Evolutionary conservation across 2,113 vertebrate species (phyloP).

Genomic region (Bostrychus sinensis): DNA sequence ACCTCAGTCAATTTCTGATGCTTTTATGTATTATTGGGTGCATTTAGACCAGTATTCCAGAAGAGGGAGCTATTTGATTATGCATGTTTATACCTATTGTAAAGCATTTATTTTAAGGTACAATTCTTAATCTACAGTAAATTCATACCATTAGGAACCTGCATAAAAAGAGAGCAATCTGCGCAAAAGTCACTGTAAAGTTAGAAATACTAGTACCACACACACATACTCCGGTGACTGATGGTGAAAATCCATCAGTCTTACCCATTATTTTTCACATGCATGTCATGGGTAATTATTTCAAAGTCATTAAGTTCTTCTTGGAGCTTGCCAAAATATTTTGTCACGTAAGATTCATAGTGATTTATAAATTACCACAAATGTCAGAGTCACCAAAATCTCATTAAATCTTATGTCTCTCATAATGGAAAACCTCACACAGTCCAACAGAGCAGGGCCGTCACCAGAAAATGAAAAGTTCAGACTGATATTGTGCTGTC

Average conservation of each 20-base stretch:
- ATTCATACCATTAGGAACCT: too few relatives aligned
- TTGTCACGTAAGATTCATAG: background rate
- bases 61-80: constrained; percentile 49
- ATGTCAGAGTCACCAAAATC: background rate
- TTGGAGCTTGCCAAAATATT: too few relatives aligned
- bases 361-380: constrained; percentile 14
- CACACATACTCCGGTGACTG: background rate
- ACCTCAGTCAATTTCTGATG: background rate
- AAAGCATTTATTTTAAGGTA: background rate
- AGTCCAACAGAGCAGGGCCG: too few relatives aligned
- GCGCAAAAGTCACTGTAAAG: background rate
- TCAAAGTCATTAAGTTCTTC: constrained; percentile 5
- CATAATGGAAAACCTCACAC: too few relatives aligned
- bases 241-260: constrained; percentile 13
- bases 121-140: too few relatives aligned
- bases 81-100: background rate
- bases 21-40: background rate
- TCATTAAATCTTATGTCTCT: background rate
- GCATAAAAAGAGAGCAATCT: too few relatives aligned
- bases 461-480: background rate
- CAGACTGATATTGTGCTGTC: constrained; percentile 22
- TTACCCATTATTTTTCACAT: constrained; percentile 1
- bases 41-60: constrained; percentile 15
- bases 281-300: constrained; percentile 27
- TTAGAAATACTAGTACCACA: background rate